phyloP scores from a whole-genome alignment of 2,888 invertebrate species.

The Podotricha telesiphe region DNA sequence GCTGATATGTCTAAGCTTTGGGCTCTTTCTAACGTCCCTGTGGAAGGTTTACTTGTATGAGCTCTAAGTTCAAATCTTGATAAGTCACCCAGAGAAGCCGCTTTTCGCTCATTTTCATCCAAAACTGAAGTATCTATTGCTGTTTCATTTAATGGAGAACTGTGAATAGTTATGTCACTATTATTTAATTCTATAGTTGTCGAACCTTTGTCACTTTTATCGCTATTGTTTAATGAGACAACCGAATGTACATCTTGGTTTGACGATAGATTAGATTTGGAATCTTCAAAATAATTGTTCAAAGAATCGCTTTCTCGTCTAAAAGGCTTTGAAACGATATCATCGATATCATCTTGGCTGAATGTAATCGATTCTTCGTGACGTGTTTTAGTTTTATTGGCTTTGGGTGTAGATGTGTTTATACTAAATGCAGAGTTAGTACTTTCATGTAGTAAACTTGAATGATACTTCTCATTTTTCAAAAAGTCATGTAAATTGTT shows the following conservation, averaged over 20 bases:
- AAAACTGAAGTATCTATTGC: slow-evolving; percentile 74
- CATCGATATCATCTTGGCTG: slow-evolving; percentile 80
- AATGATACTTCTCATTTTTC: slow-evolving; percentile 72
- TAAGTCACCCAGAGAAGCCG: slow-evolving; percentile 91
- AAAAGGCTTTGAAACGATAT: slow-evolving; percentile 78
- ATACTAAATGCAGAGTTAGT: slow-evolving; percentile 53
- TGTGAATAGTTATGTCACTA: slow-evolving; percentile 89
- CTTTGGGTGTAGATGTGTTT: slow-evolving; percentile 80
- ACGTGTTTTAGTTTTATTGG: slow-evolving; percentile 65
- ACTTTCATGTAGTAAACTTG: slow-evolving; percentile 65
- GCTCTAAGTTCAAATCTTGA: slow-evolving; percentile 85
- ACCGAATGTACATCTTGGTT: slow-evolving; percentile 75
- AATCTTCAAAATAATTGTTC: slow-evolving; percentile 76
- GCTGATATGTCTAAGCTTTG: slow-evolving; percentile 90
- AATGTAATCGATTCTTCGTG: slow-evolving; percentile 75
- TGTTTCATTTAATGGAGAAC: slow-evolving; percentile 84
- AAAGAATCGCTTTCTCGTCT: slow-evolving; percentile 77
- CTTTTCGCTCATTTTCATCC: slow-evolving; percentile 87
- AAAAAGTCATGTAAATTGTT: slow-evolving; percentile 72
- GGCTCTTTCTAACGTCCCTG: slow-evolving; percentile 88
- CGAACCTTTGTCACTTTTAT: slow-evolving; percentile 79
- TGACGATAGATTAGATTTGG: slow-evolving; percentile 77
- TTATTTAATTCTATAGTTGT: slow-evolving; percentile 90
- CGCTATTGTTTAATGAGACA: slow-evolving; percentile 74
- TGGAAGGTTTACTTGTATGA: slow-evolving; percentile 73